Percentiles rank a stretch among this genome's conserved stretches.
Evolutionary conservation across 2,113 vertebrate genomes (phyloP).

Genomic region (Sylvilagus bachmani): DNA sequence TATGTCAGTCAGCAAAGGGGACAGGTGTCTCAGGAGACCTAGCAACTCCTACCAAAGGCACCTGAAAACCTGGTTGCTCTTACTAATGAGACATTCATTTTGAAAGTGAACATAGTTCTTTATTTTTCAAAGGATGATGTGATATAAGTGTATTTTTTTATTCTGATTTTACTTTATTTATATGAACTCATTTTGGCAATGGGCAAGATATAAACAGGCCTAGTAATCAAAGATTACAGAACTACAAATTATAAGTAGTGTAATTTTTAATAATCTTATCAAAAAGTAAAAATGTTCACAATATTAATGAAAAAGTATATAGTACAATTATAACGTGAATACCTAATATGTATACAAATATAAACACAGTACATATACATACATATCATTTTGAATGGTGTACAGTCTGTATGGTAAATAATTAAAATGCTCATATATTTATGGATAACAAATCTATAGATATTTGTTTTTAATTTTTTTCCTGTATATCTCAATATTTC

Average conservation of each 20-base stretch:
- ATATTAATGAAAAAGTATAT: neutral
- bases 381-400: neutral
- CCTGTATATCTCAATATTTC: neutral
- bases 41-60: slow-evolving; percentile 33
- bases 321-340: slow-evolving; percentile 5
- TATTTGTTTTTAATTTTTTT: slow-evolving; percentile 64
- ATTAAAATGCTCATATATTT: slow-evolving; percentile 4
- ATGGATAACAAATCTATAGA: slow-evolving; percentile 9
- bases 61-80: slow-evolving; percentile 1
- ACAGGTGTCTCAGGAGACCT: neutral
- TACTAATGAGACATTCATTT: slow-evolving; percentile 28
- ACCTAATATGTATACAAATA: neutral
- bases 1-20: neutral
- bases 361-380: neutral
- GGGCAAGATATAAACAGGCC: neutral
- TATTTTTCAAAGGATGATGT: slow-evolving; percentile 19
- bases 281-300: slow-evolving; percentile 43
- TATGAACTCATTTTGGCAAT: slow-evolving; percentile 19
- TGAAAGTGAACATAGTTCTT: neutral
- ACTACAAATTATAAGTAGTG: neutral
- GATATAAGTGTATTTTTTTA: neutral
- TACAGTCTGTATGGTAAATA: neutral
- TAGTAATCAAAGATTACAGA: slow-evolving; percentile 22
- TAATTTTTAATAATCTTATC: slow-evolving; percentile 11
- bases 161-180: slow-evolving; percentile 37